phyloP scores from a whole-genome alignment of 2,888 invertebrate species.

The Nowickia ferox region DNA sequence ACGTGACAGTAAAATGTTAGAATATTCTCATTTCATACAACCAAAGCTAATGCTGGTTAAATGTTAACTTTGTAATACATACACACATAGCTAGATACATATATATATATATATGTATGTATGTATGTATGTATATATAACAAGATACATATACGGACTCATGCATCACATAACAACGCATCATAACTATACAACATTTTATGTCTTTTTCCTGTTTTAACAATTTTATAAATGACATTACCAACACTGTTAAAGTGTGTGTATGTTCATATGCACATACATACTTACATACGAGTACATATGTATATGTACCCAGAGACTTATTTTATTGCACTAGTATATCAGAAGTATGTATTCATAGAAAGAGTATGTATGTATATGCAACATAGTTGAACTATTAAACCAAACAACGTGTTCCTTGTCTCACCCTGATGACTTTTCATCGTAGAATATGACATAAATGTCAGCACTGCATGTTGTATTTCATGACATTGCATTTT shows the following conservation, averaged over 20 bases:
- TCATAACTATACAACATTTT: slow-evolving; percentile 35
- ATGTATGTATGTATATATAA: neutral
- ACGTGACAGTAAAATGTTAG: slow-evolving; percentile 51
- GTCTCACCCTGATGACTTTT: slow-evolving; percentile 73
- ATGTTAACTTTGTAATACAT: slow-evolving; percentile 45
- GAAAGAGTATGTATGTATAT: slow-evolving; percentile 14
- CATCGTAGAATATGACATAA: slow-evolving; percentile 74
- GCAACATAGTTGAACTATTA: slow-evolving; percentile 69
- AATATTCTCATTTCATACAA: slow-evolving; percentile 47
- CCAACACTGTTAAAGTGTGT: slow-evolving; percentile 69
- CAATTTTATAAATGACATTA: slow-evolving; percentile 72
- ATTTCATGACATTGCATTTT: slow-evolving; percentile 78
- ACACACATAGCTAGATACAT: neutral
- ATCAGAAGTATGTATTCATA: neutral
- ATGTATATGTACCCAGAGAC: neutral
- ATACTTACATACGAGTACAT: too few relatives aligned
- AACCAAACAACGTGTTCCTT: slow-evolving; percentile 70
- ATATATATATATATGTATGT: neutral
- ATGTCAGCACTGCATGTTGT: slow-evolving; percentile 77
- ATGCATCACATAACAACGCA: slow-evolving; percentile 35
- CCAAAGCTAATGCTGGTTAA: slow-evolving; percentile 52
- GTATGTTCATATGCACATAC: slow-evolving; percentile 20
- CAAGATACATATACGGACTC: slow-evolving; percentile 14
- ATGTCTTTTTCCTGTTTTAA: slow-evolving; percentile 24
- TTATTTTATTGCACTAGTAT: slow-evolving; percentile 50